Evolutionary conservation across 1,140 invertebrate species (phyloP).

Genomic region (Drosophila ohnishii): DNA sequence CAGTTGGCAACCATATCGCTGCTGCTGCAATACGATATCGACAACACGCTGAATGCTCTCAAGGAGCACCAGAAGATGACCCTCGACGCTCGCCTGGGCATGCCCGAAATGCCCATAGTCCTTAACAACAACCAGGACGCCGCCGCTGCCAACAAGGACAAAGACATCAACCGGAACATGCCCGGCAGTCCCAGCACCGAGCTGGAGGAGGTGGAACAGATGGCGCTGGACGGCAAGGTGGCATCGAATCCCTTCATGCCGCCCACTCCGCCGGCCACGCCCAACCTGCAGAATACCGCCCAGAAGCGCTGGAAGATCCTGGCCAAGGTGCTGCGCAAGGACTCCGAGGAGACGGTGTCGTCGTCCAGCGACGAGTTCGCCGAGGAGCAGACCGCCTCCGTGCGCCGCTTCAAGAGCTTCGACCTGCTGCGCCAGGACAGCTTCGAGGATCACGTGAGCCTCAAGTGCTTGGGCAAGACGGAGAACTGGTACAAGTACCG

Average conservation of each 20-base stretch:
- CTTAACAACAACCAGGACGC: slow-evolving; percentile 35
- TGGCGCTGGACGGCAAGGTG: slow-evolving; percentile 32
- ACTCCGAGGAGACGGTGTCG: slow-evolving; percentile 80
- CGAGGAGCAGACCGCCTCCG: slow-evolving; percentile 75
- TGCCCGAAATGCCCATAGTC: slow-evolving; percentile 15
- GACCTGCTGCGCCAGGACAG: slow-evolving; percentile 79
- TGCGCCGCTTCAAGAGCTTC: slow-evolving; percentile 81
- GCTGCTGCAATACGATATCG: slow-evolving; percentile 81
- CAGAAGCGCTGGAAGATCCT: slow-evolving; percentile 88
- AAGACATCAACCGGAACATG: slow-evolving; percentile 43
- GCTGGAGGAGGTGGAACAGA: slow-evolving; percentile 44
- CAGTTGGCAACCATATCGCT: slow-evolving; percentile 72
- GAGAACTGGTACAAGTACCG: slow-evolving; percentile 85
- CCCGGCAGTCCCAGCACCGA: slow-evolving; percentile 34
- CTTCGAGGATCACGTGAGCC: slow-evolving; percentile 74
- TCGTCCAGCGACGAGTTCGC: slow-evolving; percentile 71
- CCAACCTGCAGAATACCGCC: slow-evolving; percentile 83
- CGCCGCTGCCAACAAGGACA: slow-evolving; percentile 38
- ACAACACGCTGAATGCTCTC: slow-evolving; percentile 81
- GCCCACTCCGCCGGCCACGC: slow-evolving; percentile 75
- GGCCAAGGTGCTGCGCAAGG: slow-evolving; percentile 86
- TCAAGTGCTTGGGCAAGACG: slow-evolving; percentile 77
- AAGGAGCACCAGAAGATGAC: slow-evolving; percentile 65
- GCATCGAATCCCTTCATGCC: slow-evolving; percentile 58
- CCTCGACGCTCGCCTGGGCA: slow-evolving; percentile 41